A percentile compares a stretch with the other conserved stretches of the same genome.
Conservation (phyloP, 2,113 vertebrate genomes). For the Mystacornis crossleyi region DNA sequence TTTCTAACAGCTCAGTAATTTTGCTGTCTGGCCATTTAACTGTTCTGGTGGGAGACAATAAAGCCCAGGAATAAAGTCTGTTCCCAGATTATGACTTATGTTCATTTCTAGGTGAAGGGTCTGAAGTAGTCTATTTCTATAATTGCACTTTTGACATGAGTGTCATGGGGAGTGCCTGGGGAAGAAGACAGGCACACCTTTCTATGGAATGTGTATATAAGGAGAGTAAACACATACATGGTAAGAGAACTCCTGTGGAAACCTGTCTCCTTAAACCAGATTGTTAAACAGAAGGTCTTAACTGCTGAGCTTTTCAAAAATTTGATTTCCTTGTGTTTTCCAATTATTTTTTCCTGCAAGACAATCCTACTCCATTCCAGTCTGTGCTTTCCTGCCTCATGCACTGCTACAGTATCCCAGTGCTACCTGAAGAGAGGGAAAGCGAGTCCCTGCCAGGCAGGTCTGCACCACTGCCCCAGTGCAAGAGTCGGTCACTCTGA, state of each 20-base stretch:
- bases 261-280: neutral
- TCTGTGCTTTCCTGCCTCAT: neutral
- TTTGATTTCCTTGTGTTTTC: neutral
- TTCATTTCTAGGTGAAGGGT: conserved; percentile 17
- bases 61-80: neutral
- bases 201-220: neutral
- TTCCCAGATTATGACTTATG: neutral
- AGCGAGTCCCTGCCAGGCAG: neutral
- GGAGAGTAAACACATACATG: neutral
- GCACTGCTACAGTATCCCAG: neutral
- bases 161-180: neutral
- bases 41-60: neutral
- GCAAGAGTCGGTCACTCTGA: fast-evolving
- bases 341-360: neutral
- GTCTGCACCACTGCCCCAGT: fast-evolving
- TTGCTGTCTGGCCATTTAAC: neutral
- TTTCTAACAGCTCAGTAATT: neutral
- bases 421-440: neutral
- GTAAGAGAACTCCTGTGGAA: neutral
- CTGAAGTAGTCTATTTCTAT: neutral
- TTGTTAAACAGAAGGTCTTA: neutral
- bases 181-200: neutral
- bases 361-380: neutral
- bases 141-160: conserved; percentile 23
- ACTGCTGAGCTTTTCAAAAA: neutral